These are phyloP conservation scores for Coracias cyanogaster DNA, from an alignment of 2,797 vertebrate species.

Conservation along the genomic window DNA sequence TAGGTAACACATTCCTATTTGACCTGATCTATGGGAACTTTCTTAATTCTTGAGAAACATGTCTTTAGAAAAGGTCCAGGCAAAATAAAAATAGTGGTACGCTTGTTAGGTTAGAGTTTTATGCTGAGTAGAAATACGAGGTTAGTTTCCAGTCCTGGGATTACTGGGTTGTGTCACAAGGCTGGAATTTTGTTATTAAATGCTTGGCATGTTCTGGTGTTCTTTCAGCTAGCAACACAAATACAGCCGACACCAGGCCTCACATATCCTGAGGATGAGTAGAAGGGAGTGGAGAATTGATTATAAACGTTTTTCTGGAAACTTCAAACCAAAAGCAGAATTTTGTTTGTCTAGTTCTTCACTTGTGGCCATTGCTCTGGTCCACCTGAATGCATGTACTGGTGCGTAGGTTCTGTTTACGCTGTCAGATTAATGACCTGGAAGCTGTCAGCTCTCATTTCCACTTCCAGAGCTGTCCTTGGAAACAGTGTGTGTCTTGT, in stretches of 20 bases:
- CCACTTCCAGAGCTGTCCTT: background rate
- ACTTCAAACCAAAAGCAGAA: background rate
- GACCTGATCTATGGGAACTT: background rate
- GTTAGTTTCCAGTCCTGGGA: conserved; percentile 28
- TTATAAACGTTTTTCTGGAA: conserved; percentile 8
- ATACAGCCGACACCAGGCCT: conserved; percentile 1
- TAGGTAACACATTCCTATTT: background rate
- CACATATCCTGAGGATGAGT: background rate
- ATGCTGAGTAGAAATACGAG: conserved; percentile 23
- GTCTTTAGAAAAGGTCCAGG: background rate
- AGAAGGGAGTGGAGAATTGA: background rate
- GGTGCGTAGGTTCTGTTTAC: background rate
- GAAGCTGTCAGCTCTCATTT: conserved; percentile 22
- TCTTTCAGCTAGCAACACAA: conserved; percentile 62
- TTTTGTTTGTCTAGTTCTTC: background rate
- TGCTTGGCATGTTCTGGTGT: conserved; percentile 47
- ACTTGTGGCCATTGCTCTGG: background rate
- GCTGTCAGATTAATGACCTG: background rate
- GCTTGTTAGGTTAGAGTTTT: background rate
- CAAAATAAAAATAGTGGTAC: background rate
- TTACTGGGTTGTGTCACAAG: conserved; percentile 60
- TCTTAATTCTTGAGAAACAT: background rate
- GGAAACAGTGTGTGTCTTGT: background rate
- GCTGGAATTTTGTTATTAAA: conserved; percentile 72
- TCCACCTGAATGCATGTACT: background rate